Evolutionary conservation across 2,888 invertebrate genomes (phyloP).

Genomic region (Drosophila helvetica): DNA sequence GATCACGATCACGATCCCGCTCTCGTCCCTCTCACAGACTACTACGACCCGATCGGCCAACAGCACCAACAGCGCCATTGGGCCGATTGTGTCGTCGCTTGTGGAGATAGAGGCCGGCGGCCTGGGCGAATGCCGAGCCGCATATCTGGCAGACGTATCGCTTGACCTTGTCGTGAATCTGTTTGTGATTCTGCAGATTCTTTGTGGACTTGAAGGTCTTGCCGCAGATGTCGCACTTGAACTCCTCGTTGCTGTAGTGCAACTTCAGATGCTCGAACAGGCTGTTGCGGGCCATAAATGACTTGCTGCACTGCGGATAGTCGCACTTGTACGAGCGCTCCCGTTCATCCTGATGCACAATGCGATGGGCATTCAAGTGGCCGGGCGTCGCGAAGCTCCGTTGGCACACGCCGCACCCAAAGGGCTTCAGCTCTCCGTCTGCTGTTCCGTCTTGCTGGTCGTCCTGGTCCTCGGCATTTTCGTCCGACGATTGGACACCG

Average conservation of each 20-base stretch:
- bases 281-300: constrained; percentile 70
- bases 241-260: constrained; percentile 79
- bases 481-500: background rate
- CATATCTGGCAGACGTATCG: constrained; percentile 82
- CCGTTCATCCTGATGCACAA: constrained; percentile 71
- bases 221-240: constrained; percentile 79
- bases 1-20: background rate
- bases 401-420: constrained; percentile 70
- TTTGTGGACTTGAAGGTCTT: constrained; percentile 81
- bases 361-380: constrained; percentile 70
- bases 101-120: constrained; percentile 82
- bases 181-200: constrained; percentile 82
- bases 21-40: constrained; percentile 55
- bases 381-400: constrained; percentile 68
- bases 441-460: constrained; percentile 8
- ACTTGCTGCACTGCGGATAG: constrained; percentile 75
- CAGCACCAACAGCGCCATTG: constrained; percentile 64
- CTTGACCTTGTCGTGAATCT: constrained; percentile 81
- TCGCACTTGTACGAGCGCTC: constrained; percentile 77
- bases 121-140: constrained; percentile 82
- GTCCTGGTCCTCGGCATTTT: constrained; percentile 26
- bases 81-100: constrained; percentile 80
- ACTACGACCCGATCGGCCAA: constrained; percentile 63
- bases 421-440: constrained; percentile 62
- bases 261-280: constrained; percentile 76